A percentile compares a stretch with the other conserved stretches of the same genome.
These are phyloP conservation scores for Tetragnatha versicolor DNA, from an alignment of 1,140 invertebrate species.

Conservation along the genomic window DNA sequence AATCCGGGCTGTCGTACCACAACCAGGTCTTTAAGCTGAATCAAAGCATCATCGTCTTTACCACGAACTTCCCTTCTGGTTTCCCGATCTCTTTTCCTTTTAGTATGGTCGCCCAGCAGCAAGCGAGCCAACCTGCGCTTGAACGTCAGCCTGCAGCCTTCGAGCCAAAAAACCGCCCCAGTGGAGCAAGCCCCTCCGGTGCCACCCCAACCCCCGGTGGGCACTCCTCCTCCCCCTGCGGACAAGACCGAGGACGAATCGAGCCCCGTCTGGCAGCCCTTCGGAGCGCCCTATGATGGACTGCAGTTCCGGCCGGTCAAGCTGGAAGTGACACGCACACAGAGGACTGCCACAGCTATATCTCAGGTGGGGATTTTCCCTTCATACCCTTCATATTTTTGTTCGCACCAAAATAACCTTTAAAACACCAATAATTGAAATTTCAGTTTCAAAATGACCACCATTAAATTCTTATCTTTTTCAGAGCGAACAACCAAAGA, in stretches of 20 bases:
- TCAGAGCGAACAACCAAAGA: neutral
- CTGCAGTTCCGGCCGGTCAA: slow-evolving; percentile 35
- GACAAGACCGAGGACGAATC: slow-evolving; percentile 11
- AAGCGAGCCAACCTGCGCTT: slow-evolving; percentile 25
- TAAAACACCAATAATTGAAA: neutral
- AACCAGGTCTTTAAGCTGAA: too few species aligned
- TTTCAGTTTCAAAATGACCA: neutral
- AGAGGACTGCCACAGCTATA: slow-evolving; percentile 6
- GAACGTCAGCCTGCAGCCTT: neutral
- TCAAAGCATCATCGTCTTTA: too few species aligned
- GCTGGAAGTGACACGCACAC: slow-evolving; percentile 4
- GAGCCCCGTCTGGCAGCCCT: slow-evolving; percentile 46
- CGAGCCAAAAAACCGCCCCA: neutral
- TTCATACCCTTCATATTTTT: neutral
- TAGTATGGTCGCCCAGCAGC: slow-evolving; percentile 37
- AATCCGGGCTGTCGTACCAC: too few species aligned
- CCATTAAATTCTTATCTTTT: neutral
- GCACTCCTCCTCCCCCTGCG: neutral
- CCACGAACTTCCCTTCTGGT: too few species aligned
- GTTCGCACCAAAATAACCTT: neutral
- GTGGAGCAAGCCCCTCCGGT: neutral
- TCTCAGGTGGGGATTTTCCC: neutral
- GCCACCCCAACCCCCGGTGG: neutral
- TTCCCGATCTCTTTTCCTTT: neutral
- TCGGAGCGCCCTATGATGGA: slow-evolving; percentile 42